Evolutionary conservation across 2,888 invertebrate species (phyloP).

Genomic region (Xylophagus ater): DNA sequence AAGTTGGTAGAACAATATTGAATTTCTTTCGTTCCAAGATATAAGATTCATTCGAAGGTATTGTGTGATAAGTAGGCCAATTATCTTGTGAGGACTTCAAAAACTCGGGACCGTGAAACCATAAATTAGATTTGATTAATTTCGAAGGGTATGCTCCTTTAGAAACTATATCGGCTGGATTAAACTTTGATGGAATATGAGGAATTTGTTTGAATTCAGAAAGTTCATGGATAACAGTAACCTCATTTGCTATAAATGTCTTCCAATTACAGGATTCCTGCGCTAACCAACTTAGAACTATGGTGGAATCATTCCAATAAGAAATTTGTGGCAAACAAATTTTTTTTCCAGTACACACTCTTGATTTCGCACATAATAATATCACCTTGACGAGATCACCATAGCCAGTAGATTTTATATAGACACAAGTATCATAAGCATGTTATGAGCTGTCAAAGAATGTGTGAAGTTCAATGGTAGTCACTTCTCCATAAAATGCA

Average conservation of each 20-base stretch:
- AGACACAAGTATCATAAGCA: not conserved
- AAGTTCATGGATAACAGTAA: not conserved
- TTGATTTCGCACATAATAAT: not conserved
- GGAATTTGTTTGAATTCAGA: slow-evolving; percentile 9
- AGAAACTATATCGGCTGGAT: slow-evolving; percentile 13
- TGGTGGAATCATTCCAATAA: not conserved
- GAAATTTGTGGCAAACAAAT: not conserved
- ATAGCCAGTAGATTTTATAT: not conserved
- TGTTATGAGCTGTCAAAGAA: not conserved
- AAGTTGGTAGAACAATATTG: slow-evolving; percentile 11
- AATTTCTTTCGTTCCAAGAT: slow-evolving; percentile 12
- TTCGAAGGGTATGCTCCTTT: slow-evolving; percentile 11
- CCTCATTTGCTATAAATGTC: not conserved
- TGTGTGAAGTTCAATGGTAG: not conserved
- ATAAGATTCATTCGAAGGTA: slow-evolving; percentile 8
- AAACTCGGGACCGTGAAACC: slow-evolving; percentile 15
- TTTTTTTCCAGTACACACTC: not conserved
- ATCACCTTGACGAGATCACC: not conserved
- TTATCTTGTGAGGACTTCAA: slow-evolving; percentile 4
- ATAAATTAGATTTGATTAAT: slow-evolving; percentile 9
- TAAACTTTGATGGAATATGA: slow-evolving; percentile 12
- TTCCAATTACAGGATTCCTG: not conserved
- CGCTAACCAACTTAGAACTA: slow-evolving; percentile 1
- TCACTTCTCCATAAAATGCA: not conserved
- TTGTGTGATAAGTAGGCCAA: slow-evolving; percentile 9